Evolutionary conservation across 2,797 vertebrate genomes (phyloP).

Genomic region (Oceanodroma leucorhoa): DNA sequence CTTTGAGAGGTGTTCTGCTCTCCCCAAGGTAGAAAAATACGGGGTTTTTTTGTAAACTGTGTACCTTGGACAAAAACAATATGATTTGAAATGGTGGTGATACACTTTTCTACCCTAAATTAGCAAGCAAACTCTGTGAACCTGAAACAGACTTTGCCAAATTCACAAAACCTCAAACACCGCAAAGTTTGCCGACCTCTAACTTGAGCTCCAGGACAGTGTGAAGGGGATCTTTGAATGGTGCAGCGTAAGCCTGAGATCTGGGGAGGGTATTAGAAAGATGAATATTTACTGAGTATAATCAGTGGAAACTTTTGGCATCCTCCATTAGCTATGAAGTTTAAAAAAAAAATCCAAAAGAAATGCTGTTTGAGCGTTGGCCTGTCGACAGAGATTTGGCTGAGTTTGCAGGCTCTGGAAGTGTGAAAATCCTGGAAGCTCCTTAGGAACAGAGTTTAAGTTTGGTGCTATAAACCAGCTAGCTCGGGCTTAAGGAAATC

Average conservation of each 20-base stretch:
- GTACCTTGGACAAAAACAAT: neutral
- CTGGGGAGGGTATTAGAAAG: neutral
- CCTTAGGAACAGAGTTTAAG: neutral
- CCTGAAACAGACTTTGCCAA: neutral
- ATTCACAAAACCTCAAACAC: neutral
- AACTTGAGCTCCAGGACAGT: neutral
- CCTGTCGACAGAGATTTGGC: neutral
- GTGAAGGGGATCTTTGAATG: neutral
- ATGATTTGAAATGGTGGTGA: neutral
- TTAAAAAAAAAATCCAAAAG: neutral
- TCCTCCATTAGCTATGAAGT: neutral
- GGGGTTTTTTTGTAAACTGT: neutral
- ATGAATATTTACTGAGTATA: neutral
- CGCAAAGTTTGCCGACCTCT: neutral
- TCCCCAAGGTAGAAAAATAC: neutral
- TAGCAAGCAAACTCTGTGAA: neutral
- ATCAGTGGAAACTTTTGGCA: neutral
- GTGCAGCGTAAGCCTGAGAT: neutral
- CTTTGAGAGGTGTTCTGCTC: neutral
- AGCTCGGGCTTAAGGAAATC: neutral
- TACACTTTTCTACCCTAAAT: constrained; percentile 1
- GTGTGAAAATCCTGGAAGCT: neutral
- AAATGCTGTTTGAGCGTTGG: neutral
- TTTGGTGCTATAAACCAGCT: neutral
- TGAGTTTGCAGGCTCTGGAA: neutral